phyloP scores from a whole-genome alignment of 92 coral and sea anemone species.

The Pocillopora meandrina region DNA sequence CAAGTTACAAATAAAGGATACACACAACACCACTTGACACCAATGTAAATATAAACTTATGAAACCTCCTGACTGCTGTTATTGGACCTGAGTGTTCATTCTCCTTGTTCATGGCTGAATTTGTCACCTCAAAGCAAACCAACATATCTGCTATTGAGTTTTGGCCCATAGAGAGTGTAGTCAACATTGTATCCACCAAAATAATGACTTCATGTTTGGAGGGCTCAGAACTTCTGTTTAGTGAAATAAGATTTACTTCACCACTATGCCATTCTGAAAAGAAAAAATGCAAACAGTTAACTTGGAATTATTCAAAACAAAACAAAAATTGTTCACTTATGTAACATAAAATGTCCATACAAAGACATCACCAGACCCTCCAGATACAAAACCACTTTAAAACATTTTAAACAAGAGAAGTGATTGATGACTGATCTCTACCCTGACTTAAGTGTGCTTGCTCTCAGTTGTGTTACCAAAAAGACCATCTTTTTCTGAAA shows the following conservation, averaged over 20 bases:
- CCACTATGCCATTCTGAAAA: slow-evolving; percentile 46
- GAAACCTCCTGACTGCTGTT: slow-evolving; percentile 42
- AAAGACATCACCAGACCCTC: no score
- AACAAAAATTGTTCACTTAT: neutral
- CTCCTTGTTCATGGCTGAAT: slow-evolving; percentile 10
- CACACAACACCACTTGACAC: slow-evolving; percentile 70
- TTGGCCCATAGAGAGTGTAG: slow-evolving; percentile 45
- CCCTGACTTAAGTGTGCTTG: no score
- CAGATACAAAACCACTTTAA: no score
- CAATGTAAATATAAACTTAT: slow-evolving; percentile 58
- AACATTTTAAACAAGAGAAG: no score
- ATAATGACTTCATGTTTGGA: slow-evolving; percentile 48
- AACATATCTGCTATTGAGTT: slow-evolving; percentile 40
- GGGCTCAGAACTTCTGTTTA: slow-evolving; percentile 11
- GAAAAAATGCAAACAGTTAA: neutral
- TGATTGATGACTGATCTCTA: no score
- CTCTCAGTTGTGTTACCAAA: no score
- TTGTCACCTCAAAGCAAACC: slow-evolving; percentile 66
- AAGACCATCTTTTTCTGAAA: no score
- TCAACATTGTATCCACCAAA: slow-evolving; percentile 58
- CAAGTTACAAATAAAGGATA: slow-evolving; percentile 60
- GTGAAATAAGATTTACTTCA: slow-evolving; percentile 34
- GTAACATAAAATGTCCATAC: no score
- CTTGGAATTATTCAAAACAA: neutral
- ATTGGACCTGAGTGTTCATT: neutral